A percentile compares a stretch with the other conserved stretches of the same genome.
Conservation (phyloP, 2,797 vertebrate species). For the Enteromius treurensis region DNA sequence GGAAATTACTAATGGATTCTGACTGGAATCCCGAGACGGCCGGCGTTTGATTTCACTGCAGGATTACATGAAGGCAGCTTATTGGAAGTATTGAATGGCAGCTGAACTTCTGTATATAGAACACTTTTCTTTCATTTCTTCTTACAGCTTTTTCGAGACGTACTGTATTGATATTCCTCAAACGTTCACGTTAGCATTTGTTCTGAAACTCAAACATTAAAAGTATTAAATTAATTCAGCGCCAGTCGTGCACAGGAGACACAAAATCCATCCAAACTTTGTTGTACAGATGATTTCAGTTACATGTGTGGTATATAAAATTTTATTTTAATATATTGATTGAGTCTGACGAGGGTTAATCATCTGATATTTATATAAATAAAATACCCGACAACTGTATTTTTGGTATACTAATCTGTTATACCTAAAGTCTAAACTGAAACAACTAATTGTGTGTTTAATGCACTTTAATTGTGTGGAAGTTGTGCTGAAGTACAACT, state of each 20-base stretch:
- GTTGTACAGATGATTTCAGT: neutral
- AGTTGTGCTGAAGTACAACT: too few relatives aligned
- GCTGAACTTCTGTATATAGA: neutral
- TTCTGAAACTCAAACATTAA: neutral
- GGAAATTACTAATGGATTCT: conserved; percentile 73
- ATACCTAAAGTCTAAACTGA: too few relatives aligned
- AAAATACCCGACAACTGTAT: neutral
- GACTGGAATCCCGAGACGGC: conserved; percentile 58
- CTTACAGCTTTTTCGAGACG: neutral
- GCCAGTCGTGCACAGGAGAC: neutral
- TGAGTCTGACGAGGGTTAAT: neutral
- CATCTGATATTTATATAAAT: neutral
- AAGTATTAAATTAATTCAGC: neutral
- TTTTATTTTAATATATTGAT: neutral
- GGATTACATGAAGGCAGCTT: conserved; percentile 1
- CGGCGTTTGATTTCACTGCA: conserved; percentile 11
- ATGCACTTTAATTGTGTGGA: too few relatives aligned
- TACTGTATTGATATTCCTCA: neutral
- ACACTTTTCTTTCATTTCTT: neutral
- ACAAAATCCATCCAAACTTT: neutral
- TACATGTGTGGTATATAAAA: neutral
- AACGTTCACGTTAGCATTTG: neutral
- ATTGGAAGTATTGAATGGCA: conserved; percentile 9
- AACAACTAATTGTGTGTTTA: too few relatives aligned
- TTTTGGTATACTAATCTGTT: neutral